Evolutionary conservation across 2,888 invertebrate genomes (phyloP).

Genomic region (Macrostomum cliftonense): DNA sequence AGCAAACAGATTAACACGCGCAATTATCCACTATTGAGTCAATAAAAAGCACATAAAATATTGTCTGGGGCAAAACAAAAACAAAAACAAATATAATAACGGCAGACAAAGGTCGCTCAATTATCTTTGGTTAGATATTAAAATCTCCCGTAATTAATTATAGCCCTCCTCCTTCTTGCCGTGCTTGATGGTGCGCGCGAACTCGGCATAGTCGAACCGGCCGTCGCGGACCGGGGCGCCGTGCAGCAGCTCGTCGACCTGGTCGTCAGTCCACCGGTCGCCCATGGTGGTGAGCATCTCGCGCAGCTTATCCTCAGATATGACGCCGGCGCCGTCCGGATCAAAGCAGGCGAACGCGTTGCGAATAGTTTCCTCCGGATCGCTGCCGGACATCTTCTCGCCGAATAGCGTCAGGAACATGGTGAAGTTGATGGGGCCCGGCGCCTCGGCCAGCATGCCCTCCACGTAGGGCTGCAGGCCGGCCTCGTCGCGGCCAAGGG

Average conservation of each 20-base stretch:
- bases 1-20: too few relatives aligned
- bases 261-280: constrained; percentile 33
- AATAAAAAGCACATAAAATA: too few relatives aligned
- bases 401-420: constrained; percentile 36
- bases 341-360: constrained; percentile 11
- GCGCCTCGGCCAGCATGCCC: constrained; percentile 30
- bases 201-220: constrained; percentile 28
- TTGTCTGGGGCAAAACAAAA: too few relatives aligned
- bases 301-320: constrained; percentile 1
- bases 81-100: too few relatives aligned
- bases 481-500: constrained; percentile 32
- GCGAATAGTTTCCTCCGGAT: constrained; percentile 9
- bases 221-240: constrained; percentile 29
- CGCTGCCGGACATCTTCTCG: constrained; percentile 21
- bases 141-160: too few relatives aligned
- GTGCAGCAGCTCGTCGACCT: constrained; percentile 34
- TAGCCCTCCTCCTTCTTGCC: constrained; percentile 24
- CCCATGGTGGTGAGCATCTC: constrained; percentile 32
- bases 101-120: too few relatives aligned
- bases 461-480: constrained; percentile 23
- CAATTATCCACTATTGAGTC: too few relatives aligned
- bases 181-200: constrained; percentile 32
- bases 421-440: constrained; percentile 33
- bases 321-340: constrained; percentile 8
- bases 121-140: too few relatives aligned